A percentile compares a stretch with the other conserved stretches of the same genome.
Conservation (phyloP, 2,797 vertebrate genomes). For the Enteromius trimaculatus region DNA sequence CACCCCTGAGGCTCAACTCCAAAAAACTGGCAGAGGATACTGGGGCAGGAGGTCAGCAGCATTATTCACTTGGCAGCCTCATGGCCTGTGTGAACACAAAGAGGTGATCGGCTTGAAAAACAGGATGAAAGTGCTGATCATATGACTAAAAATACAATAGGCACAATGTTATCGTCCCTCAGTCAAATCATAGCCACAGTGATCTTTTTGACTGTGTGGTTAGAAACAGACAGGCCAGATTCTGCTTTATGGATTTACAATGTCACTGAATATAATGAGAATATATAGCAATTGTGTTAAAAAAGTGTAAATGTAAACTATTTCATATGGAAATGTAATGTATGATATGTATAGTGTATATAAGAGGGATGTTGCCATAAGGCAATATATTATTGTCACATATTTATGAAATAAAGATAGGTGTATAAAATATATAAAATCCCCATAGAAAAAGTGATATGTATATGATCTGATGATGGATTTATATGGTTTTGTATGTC, state of each 20-base stretch:
- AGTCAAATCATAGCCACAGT: conserved; percentile 4
- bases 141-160: conserved; percentile 20
- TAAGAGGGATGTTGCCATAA: too few species aligned
- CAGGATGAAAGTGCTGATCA: conserved; percentile 46
- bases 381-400: too few species aligned
- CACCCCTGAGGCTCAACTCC: background rate
- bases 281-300: background rate
- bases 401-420: too few species aligned
- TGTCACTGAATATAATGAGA: background rate
- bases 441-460: background rate
- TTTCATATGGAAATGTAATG: background rate
- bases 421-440: background rate
- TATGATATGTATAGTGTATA: background rate
- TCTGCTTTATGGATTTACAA: background rate
- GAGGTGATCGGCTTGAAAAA: conserved; percentile 33
- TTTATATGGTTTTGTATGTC: too few species aligned
- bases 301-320: background rate
- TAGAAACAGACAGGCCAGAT: background rate
- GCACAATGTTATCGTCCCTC: background rate
- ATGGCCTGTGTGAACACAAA: conserved; percentile 2
- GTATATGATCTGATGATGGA: too few species aligned
- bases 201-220: conserved; percentile 11
- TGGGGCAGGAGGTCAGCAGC: conserved; percentile 35
- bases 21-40: conserved; percentile 14
- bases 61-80: background rate